A percentile compares a stretch with the other conserved stretches of the same genome.
Evolutionary conservation across 2,113 vertebrate genomes (phyloP).

Genomic region (Mixornis gularis): DNA sequence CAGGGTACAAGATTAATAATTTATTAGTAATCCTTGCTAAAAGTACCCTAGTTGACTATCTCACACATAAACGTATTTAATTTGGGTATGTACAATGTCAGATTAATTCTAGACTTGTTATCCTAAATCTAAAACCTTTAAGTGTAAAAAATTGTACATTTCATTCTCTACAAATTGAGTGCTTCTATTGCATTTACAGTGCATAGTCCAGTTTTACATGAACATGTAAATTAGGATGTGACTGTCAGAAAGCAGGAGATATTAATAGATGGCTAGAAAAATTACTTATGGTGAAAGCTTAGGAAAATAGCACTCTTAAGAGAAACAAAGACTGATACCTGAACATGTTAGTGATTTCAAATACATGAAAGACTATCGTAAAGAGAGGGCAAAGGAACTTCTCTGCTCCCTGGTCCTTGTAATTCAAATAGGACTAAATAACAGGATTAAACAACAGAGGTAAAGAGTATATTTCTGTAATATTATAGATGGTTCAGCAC

Average conservation of each 20-base stretch:
- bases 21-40: not conserved
- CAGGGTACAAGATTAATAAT: not conserved
- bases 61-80: not conserved
- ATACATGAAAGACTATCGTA: not conserved
- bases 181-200: not conserved
- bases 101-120: not conserved
- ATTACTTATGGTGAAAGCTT: not conserved
- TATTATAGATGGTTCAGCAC: not conserved
- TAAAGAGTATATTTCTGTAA: not conserved
- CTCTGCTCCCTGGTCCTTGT: not conserved
- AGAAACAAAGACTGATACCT: not conserved
- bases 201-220: not conserved
- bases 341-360: not conserved
- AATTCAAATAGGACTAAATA: not conserved
- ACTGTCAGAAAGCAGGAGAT: not conserved
- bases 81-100: not conserved
- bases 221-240: not conserved
- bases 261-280: not conserved
- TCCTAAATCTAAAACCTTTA: not conserved
- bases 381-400: not conserved
- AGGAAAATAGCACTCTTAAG: not conserved
- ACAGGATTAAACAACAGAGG: not conserved
- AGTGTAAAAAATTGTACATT: not conserved
- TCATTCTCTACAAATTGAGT: not conserved
- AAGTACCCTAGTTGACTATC: not conserved